Evolutionary conservation across 2,888 invertebrate genomes (phyloP), one percentile per base, ranked within the genome.

Genomic region (Drosophila trichaetosa): DNA sequence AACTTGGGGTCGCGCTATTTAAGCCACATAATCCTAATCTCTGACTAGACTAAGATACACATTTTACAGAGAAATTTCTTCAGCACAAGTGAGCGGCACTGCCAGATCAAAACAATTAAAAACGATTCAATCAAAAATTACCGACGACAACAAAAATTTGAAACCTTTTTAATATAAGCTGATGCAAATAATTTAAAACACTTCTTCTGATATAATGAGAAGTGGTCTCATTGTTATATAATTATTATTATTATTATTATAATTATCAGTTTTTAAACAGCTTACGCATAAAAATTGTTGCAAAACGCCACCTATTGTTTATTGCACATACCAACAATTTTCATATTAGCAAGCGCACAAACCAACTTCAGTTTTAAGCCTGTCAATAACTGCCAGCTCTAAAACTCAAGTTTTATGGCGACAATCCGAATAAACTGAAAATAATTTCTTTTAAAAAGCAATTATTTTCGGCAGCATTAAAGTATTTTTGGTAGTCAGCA

Each of bases 261-360:
- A 0, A 29, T 7, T 33, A 33, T 33, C 33, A 33, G 1, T 33
- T 33, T 11, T 33, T 4, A 33, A 33, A 33, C 11, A 4, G 11
- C 0, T 33, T 11, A 4, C 4, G 3, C 10, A 0, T 33, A 6
- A 1, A 1, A 46, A 27, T 27, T 0, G 3, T 27, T 18, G 18
- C 5, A 11, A 18, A 27, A 4, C 38, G 61, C 54, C 61, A 61
- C 3, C 61, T 61, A 5, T 61, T 1, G 18, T 1, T 24, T 4
- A 33, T 13, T 54, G 18, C 24, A 3, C 1, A 1, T 18, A 31
- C 54, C 33, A 7, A 4, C 5, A 13, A 0, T 11, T 48, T 18
- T 0, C 11, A 21, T 18, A n/a, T 21, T 34, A 59, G 49, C 27
- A 13, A 52, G 21, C 4, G 13, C 54, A 40, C 31, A 52, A 38